Percentiles rank a stretch among this genome's conserved stretches.
These are phyloP conservation scores for Recurvirostra avosetta DNA, from an alignment of 2,113 vertebrate genomes.

Conservation along the genomic window DNA sequence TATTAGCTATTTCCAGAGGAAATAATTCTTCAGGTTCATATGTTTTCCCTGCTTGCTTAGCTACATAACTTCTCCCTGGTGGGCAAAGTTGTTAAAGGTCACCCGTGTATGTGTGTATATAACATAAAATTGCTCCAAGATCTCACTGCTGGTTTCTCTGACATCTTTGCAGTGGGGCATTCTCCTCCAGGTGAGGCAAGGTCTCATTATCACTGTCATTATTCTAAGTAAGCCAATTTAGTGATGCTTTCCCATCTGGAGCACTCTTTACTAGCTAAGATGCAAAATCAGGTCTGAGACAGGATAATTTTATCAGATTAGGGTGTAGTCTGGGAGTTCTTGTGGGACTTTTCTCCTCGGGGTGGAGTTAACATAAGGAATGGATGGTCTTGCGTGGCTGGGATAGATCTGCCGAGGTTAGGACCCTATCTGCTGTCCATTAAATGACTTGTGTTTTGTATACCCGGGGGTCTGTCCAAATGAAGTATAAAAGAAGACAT, in stretches of 20 bases:
- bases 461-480: background rate
- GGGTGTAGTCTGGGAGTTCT: background rate
- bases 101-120: background rate
- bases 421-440: background rate
- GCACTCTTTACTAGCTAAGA: background rate
- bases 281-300: background rate
- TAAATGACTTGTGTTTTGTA: background rate
- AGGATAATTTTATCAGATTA: background rate
- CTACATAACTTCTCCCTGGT: background rate
- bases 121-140: background rate
- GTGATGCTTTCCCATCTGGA: constrained; percentile 6
- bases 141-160: background rate
- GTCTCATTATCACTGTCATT: background rate
- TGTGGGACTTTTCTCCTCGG: background rate
- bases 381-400: background rate
- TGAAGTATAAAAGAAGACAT: background rate
- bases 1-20: background rate
- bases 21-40: background rate
- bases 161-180: background rate
- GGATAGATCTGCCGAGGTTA: background rate
- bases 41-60: background rate
- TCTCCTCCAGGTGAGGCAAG: background rate
- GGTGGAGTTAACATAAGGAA: background rate
- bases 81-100: constrained; percentile 1
- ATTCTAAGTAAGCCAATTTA: background rate